phyloP scores from a whole-genome alignment of 2,113 vertebrate species.

The Hippocampus mohnikei region DNA sequence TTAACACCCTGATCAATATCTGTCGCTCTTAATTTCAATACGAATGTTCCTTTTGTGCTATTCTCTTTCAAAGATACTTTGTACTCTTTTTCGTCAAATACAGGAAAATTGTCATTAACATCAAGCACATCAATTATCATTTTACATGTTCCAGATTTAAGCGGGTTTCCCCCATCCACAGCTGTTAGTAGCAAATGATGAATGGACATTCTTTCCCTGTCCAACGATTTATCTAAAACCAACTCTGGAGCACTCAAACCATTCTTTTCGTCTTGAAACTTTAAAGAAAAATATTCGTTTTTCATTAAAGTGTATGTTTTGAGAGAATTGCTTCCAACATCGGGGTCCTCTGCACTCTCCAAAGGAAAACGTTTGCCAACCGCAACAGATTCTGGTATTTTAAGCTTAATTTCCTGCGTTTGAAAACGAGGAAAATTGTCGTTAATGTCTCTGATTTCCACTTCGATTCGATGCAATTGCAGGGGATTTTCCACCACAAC shows the following conservation, averaged over 20 bases:
- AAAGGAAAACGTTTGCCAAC: conserved; percentile 61
- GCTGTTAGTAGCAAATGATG: conserved; percentile 58
- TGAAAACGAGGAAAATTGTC: conserved; percentile 72
- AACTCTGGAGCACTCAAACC: conserved; percentile 65
- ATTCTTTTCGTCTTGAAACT: conserved; percentile 52
- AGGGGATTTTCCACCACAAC: conserved; percentile 76
- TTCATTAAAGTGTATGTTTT: conserved; percentile 57
- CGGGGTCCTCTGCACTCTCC: conserved; percentile 58
- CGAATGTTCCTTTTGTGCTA: conserved; percentile 55
- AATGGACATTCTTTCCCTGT: conserved; percentile 58
- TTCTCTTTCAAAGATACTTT: conserved; percentile 78
- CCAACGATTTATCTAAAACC: conserved; percentile 63
- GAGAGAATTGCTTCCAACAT: conserved; percentile 63
- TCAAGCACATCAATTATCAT: conserved; percentile 68
- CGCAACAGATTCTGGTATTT: conserved; percentile 58
- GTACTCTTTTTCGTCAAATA: conserved; percentile 73
- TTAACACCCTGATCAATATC: conserved; percentile 69
- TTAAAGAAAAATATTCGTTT: conserved; percentile 61
- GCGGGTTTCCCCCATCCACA: conserved; percentile 49
- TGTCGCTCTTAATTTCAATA: conserved; percentile 70
- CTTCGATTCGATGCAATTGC: conserved; percentile 73
- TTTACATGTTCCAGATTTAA: conserved; percentile 46
- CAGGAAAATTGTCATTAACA: conserved; percentile 82
- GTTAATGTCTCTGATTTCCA: conserved; percentile 78
- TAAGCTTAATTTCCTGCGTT: conserved; percentile 22